Conservation (phyloP, 2,888 invertebrate genomes). For the Rhingia rostrata region DNA sequence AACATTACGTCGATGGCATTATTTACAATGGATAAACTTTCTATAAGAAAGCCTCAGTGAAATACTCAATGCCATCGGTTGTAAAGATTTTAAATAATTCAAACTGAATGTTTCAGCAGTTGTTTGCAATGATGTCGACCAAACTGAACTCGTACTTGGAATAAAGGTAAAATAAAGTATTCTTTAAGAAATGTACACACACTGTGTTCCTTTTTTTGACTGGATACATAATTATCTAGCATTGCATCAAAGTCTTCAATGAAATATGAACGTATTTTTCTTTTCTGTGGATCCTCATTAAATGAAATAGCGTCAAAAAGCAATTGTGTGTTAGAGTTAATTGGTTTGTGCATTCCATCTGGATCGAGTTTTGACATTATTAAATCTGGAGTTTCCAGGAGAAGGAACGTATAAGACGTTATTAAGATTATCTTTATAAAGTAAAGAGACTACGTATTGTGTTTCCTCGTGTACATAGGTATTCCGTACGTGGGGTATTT, state of each 20-base stretch:
- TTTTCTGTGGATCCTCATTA: slow-evolving; percentile 78
- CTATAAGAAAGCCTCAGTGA: slow-evolving; percentile 78
- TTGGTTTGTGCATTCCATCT: slow-evolving; percentile 55
- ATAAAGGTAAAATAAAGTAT: slow-evolving; percentile 75
- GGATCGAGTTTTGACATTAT: slow-evolving; percentile 77
- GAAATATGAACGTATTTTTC: slow-evolving; percentile 83
- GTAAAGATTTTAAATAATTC: slow-evolving; percentile 76
- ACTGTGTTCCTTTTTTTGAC: slow-evolving; percentile 76
- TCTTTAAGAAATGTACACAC: neutral
- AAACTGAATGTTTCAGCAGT: too few relatives aligned
- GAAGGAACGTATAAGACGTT: slow-evolving; percentile 78
- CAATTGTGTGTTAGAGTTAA: slow-evolving; percentile 67
- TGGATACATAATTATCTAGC: slow-evolving; percentile 82
- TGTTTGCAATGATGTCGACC: too few relatives aligned
- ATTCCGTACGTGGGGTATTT: too few relatives aligned
- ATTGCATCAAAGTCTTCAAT: slow-evolving; percentile 79
- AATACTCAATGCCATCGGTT: slow-evolving; percentile 77
- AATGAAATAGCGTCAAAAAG: neutral
- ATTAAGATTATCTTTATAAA: slow-evolving; percentile 79
- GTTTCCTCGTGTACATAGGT: slow-evolving; percentile 85
- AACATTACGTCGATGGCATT: too few relatives aligned
- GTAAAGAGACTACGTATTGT: slow-evolving; percentile 80
- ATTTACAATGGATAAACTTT: slow-evolving; percentile 89
- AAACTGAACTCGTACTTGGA: slow-evolving; percentile 84
- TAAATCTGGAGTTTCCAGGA: slow-evolving; percentile 77